Base-by-base conservation (phyloP, 2,113 vertebrate species). In the Microcebus ravelobensis region DNA sequence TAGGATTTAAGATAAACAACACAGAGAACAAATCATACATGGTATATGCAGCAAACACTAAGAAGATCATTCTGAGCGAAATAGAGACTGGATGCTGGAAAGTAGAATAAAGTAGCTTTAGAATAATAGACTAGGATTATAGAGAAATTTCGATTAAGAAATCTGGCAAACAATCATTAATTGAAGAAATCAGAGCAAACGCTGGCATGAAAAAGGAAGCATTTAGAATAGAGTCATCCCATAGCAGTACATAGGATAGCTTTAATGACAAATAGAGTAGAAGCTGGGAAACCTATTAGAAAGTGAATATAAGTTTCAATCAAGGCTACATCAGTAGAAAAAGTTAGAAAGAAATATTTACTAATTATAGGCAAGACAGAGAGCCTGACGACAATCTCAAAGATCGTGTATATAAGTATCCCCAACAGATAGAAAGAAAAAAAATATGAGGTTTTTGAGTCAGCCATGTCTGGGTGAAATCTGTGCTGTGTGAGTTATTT, bases 161-260 rank as follows among this genome's bases (percentile, higher is more conserved):
- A 96, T 89, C 11, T 88, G 18, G 39, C 36, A 91, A 93, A 76
- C n/a, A 94, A 57, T 90, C 70, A 63, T 68, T 55, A 92, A 95
- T 29, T 50, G 48, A 92, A 92, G 48, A 84, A 59, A 89, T 85
- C 25, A 93, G 39, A 87, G 18, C 61, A 87, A 15, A 81, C 89
- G 15, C 18, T 86, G 59, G 63, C 74, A 92, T 67, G 48, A 92
- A 94, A 95, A 94, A 73, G 29, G 20, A 93, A 90, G 67, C 12
- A 67, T 65, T 87, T 88, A 82, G 50, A 7, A 31, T 63, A 84
- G 4, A 89, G 8, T 52, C 67, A 71, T 59, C 39, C 73, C 81
- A 25, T 11, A 95, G 65, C 39, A 84, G 29, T 74, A 83, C 3
- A n/a, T 1, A 86, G 34, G 36, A 84, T 9, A 92, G 23, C 4